Evolutionary conservation across 1,140 invertebrate genomes (phyloP).

Genomic region (Bombus waltoni): DNA sequence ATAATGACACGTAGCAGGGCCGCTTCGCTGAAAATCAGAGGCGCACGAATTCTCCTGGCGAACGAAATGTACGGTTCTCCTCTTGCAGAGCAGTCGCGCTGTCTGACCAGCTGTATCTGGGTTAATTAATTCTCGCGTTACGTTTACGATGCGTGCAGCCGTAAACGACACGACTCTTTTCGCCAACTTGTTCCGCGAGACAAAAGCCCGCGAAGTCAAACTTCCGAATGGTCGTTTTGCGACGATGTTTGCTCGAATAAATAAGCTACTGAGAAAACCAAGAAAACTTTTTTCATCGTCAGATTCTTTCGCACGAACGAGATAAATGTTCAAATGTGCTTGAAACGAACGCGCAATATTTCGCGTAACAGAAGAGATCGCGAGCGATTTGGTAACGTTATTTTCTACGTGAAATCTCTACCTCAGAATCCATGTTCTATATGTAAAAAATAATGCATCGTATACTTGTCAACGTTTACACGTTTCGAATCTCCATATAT

Average conservation of each 20-base stretch:
- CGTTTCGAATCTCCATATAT: too few relatives aligned
- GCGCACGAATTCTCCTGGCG: background rate
- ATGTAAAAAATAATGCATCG: too few relatives aligned
- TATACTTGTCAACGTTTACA: background rate
- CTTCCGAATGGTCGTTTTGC: background rate
- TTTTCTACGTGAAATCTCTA: background rate
- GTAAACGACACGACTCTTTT: background rate
- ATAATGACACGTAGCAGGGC: background rate
- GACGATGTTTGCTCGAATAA: background rate
- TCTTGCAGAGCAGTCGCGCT: background rate
- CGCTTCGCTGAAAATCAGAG: background rate
- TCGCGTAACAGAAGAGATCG: background rate
- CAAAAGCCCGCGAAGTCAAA: background rate
- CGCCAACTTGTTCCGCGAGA: background rate
- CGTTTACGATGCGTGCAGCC: background rate
- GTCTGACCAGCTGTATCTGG: conserved; percentile 1
- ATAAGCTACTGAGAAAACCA: background rate
- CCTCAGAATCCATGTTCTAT: too few relatives aligned
- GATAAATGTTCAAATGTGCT: background rate
- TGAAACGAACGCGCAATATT: background rate
- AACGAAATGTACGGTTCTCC: background rate
- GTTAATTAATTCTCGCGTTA: conserved; percentile 23
- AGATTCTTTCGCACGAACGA: background rate
- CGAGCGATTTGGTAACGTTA: background rate
- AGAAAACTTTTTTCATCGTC: background rate